Conservation (phyloP, 2,888 invertebrate genomes). For the Nymphalis polychloros region DNA sequence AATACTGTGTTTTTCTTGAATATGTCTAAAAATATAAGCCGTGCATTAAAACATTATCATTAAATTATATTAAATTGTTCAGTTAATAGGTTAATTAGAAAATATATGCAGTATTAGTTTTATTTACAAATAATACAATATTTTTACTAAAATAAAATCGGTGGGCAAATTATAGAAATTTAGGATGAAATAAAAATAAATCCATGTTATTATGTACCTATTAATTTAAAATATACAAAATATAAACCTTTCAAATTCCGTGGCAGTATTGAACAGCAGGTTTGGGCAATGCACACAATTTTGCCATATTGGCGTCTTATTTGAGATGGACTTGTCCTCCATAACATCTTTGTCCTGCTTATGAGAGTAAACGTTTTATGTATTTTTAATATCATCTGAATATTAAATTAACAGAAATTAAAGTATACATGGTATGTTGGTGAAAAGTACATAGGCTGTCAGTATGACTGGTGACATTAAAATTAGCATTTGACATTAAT, state of each 20-base stretch:
- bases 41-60: background rate
- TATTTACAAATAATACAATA: background rate
- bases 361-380: slow-evolving; percentile 27
- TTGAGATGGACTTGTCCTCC: slow-evolving; percentile 68
- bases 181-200: background rate
- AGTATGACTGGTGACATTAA: slow-evolving; percentile 12
- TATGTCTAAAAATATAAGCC: slow-evolving; percentile 82
- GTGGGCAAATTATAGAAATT: background rate
- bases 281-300: slow-evolving; percentile 84
- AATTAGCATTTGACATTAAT: no score
- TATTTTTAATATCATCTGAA: slow-evolving; percentile 41
- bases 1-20: slow-evolving; percentile 90
- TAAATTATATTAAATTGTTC: no score
- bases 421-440: slow-evolving; percentile 35
- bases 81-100: no score
- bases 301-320: slow-evolving; percentile 80
- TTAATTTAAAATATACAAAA: slow-evolving; percentile 26
- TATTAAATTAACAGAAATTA: slow-evolving; percentile 33
- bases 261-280: slow-evolving; percentile 78
- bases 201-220: slow-evolving; percentile 5
- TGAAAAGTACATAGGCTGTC: slow-evolving; percentile 32
- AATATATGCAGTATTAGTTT: background rate
- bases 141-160: background rate
- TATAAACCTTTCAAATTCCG: slow-evolving; percentile 83
- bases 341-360: slow-evolving; percentile 67